Evolutionary conservation across 1,140 invertebrate species (phyloP).

Genomic region (Neodiprion virginianus): DNA sequence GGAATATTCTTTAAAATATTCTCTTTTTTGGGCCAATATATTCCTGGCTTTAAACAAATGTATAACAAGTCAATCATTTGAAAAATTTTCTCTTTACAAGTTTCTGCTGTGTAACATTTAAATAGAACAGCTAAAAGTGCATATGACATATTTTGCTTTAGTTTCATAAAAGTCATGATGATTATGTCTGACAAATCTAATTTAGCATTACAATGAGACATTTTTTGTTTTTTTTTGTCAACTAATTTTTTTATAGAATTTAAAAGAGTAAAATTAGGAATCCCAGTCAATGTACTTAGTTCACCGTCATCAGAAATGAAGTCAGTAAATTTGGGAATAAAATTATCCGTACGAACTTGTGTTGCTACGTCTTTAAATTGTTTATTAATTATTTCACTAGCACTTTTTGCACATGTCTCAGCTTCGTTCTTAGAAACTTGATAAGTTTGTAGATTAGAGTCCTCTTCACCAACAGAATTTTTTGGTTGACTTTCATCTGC

Average conservation of each 20-base stretch:
- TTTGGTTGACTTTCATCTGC: too few relatives aligned
- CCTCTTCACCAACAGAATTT: too few relatives aligned
- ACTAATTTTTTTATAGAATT: neutral
- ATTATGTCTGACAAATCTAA: neutral
- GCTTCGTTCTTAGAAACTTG: too few relatives aligned
- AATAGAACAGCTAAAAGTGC: neutral
- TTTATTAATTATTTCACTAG: too few relatives aligned
- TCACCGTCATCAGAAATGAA: conserved; percentile 10
- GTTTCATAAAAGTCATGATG: conserved; percentile 11
- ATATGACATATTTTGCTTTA: conserved; percentile 2
- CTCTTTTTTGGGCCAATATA: neutral
- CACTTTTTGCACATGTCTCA: too few relatives aligned
- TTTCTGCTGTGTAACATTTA: conserved; percentile 14
- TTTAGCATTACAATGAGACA: too few relatives aligned
- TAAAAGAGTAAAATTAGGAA: conserved; percentile 12
- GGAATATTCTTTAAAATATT: conserved; percentile 19
- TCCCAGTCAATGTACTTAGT: conserved; percentile 15
- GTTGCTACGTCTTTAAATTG: too few relatives aligned
- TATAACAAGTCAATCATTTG: conserved; percentile 11
- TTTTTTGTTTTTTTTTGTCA: neutral
- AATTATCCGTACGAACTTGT: too few relatives aligned
- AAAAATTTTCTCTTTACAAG: conserved; percentile 11
- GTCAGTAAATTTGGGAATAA: neutral
- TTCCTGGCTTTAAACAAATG: conserved; percentile 8
- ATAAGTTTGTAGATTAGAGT: too few relatives aligned